phyloP scores from a whole-genome alignment of 2,888 invertebrate genomes.

The Melanotus villosus region DNA sequence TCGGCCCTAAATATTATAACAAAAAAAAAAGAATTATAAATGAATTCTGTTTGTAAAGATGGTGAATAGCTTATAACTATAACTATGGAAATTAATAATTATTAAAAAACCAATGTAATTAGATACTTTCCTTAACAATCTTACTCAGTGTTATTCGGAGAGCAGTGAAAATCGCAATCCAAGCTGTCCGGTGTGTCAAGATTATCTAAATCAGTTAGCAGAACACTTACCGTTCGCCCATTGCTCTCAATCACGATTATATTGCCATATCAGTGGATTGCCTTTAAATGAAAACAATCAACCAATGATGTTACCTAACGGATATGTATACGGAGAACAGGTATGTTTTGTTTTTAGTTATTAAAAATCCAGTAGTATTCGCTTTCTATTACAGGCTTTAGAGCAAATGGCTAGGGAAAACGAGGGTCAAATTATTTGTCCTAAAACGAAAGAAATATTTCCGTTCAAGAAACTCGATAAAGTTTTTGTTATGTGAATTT shows the following conservation, averaged over 20 bases:
- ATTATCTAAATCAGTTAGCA: conserved; percentile 89
- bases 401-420: conserved; percentile 92
- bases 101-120: no score
- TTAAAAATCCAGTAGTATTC: neutral
- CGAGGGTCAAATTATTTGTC: conserved; percentile 93
- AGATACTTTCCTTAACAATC: conserved; percentile 50
- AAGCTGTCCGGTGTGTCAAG: conserved; percentile 94
- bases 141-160: conserved; percentile 80
- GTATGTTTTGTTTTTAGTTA: conserved; percentile 66
- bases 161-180: conserved; percentile 78
- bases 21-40: no score
- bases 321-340: conserved; percentile 95
- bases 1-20: no score
- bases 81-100: no score
- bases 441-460: conserved; percentile 94
- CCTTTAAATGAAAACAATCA: conserved; percentile 98
- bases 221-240: conserved; percentile 93
- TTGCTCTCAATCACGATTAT: conserved; percentile 94
- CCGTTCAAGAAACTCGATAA: conserved; percentile 94
- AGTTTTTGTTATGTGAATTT: conserved; percentile 93
- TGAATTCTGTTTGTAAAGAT: no score
- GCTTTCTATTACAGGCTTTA: conserved; percentile 77
- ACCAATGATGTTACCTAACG: conserved; percentile 99
- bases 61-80: no score
- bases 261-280: conserved; percentile 91